Evolutionary conservation across 2,888 invertebrate species (phyloP).

Genomic region (Chloroclystis v-ata): DNA sequence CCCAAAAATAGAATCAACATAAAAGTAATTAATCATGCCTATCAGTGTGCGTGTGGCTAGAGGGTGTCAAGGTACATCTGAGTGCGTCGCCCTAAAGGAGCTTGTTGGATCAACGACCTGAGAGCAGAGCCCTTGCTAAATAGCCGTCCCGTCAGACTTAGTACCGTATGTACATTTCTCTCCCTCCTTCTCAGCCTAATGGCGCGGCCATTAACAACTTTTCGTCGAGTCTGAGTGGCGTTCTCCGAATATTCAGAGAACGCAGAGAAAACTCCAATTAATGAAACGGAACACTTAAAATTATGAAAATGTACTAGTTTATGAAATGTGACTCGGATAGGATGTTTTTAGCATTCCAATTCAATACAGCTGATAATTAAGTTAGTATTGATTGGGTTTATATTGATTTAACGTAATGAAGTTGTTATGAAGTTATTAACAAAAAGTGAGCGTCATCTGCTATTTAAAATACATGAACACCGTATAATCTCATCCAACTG

Average conservation of each 20-base stretch:
- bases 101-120: conserved; percentile 66
- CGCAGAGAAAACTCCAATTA: conserved; percentile 20
- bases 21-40: conserved; percentile 38
- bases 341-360: conserved; percentile 1
- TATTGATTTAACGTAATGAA: too few species aligned
- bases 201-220: conserved; percentile 40
- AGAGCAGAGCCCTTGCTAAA: conserved; percentile 66
- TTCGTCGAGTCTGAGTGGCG: conserved; percentile 33
- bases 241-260: conserved; percentile 35
- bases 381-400: too few species aligned
- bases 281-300: conserved; percentile 12
- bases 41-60: conserved; percentile 29
- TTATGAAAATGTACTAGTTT: conserved; percentile 4
- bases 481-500: too few species aligned
- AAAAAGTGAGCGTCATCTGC: too few species aligned
- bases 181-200: conserved; percentile 38
- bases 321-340: conserved; percentile 3
- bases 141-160: conserved; percentile 44
- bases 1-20: conserved; percentile 19
- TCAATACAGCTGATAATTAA: too few species aligned
- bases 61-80: conserved; percentile 40
- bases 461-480: too few species aligned
- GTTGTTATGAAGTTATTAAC: too few species aligned
- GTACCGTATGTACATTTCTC: conserved; percentile 28
- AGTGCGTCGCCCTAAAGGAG: conserved; percentile 63